Conservation (phyloP, 2,888 invertebrate species). For the Archips crataeganus region DNA sequence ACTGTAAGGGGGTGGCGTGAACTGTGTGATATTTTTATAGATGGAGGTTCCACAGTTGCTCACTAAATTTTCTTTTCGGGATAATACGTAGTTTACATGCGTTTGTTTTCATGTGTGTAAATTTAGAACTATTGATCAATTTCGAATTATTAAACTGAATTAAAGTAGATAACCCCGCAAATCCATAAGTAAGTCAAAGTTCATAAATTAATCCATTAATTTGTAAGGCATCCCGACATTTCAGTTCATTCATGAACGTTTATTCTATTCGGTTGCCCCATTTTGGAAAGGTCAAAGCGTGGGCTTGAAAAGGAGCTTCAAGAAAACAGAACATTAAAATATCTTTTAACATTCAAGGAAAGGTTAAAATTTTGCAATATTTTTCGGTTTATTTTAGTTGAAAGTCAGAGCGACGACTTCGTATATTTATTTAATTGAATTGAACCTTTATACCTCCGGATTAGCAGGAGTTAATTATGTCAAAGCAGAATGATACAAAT, state of each 20-base stretch:
- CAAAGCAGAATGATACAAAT: too few species aligned
- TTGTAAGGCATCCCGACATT: slow-evolving; percentile 17
- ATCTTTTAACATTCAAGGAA: slow-evolving; percentile 8
- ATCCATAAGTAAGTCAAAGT: slow-evolving; percentile 6
- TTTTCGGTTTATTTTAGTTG: neutral
- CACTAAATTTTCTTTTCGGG: too few species aligned
- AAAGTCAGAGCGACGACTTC: neutral
- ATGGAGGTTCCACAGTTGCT: too few species aligned
- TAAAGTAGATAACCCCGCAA: neutral
- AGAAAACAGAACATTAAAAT: slow-evolving; percentile 14
- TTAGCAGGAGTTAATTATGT: too few species aligned
- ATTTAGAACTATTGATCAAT: too few species aligned
- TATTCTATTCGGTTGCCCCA: slow-evolving; percentile 14
- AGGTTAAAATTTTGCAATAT: neutral
- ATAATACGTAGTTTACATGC: too few species aligned
- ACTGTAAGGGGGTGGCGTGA: too few species aligned
- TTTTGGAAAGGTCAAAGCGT: slow-evolving; percentile 35
- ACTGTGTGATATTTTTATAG: too few species aligned
- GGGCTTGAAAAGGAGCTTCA: slow-evolving; percentile 25
- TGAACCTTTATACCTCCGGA: too few species aligned
- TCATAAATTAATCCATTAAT: slow-evolving; percentile 23
- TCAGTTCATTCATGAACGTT: slow-evolving; percentile 2
- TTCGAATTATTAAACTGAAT: neutral
- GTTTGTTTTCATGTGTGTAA: too few species aligned
- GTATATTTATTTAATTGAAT: too few species aligned